These are phyloP conservation scores for Phrynocephalus forsythii DNA, from an alignment of 2,797 vertebrate species.

Conservation along the genomic window DNA sequence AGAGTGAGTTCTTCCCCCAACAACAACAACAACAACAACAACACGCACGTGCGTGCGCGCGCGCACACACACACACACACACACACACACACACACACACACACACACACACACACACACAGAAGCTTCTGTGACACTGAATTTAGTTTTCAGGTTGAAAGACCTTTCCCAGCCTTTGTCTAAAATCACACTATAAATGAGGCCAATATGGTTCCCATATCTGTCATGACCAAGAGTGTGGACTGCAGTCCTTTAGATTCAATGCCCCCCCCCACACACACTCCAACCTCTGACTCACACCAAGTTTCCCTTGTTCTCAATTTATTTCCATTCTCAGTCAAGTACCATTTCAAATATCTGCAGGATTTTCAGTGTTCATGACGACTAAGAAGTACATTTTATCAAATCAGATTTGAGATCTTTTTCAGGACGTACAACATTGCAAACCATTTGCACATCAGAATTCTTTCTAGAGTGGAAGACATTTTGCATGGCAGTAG, in stretches of 20 bases:
- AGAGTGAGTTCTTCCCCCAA: too few species aligned
- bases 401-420: background rate
- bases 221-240: background rate
- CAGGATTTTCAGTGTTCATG: background rate
- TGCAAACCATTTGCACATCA: background rate
- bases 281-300: background rate
- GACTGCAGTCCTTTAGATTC: background rate
- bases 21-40: too few species aligned
- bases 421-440: background rate
- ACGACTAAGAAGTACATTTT: background rate
- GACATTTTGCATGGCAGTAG: background rate
- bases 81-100: too few species aligned
- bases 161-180: too few species aligned
- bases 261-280: background rate
- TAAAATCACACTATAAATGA: background rate
- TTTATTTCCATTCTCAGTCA: background rate
- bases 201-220: too few species aligned
- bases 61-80: too few species aligned
- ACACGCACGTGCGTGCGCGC: too few species aligned
- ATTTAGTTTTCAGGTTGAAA: too few species aligned
- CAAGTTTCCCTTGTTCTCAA: background rate
- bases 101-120: too few species aligned
- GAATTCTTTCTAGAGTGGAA: background rate
- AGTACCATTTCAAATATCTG: background rate
- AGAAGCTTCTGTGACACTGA: too few species aligned